Base-by-base conservation (phyloP, 2,797 vertebrate species). In the Enteromius argenteus region DNA sequence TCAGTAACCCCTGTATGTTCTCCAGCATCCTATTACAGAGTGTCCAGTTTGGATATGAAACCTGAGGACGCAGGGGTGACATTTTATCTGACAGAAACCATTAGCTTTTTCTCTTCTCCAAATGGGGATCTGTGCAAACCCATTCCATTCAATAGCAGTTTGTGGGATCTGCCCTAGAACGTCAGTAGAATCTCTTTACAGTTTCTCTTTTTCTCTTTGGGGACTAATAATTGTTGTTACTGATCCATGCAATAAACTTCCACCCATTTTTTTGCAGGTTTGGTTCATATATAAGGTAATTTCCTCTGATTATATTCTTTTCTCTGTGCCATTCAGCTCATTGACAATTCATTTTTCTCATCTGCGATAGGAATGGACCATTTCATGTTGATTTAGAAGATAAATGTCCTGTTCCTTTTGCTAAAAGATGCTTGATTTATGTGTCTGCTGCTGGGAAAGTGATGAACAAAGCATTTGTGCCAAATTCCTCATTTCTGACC, bases 1-100 rank as follows among this genome's bases (percentile, higher is more conserved):
- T 82, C 58, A 37, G 58, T 82, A 81, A 73, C 72, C 49, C 19
- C 72, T 74, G 21, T 42, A 32, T 77, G 35, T 58, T 68, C 49
- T 46, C 23, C 9, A 9, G 49, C 77, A 39, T 83, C 64, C n/a
- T 17, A 32, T 83, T 77, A 44, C 62, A 77, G 60, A 77, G 62
- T 44, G 4, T 44, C 46, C 60, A 42, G 71, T 75, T 66, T 82
- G 58, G 60, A 42, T 53, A 15, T 76, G 81, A 83, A 83, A 83
- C 37, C 49, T 10, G 39, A 80, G 39, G 51, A 62, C 17, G 14
- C 67, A 80, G 53, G 21, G 35, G 46, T 73, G 83, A 73, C 21
- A 84, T 80, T 79, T 51, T 79, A 84, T 71, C 76, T 49, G 60
- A 44, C 83, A 23, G 51, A 83, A 77, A 69, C 73, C 80, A 77